Percentiles rank a stretch among this genome's conserved stretches.
These are phyloP conservation scores for Cavia porcellus DNA, from an alignment of 2,113 vertebrate genomes.

Conservation along the genomic window DNA sequence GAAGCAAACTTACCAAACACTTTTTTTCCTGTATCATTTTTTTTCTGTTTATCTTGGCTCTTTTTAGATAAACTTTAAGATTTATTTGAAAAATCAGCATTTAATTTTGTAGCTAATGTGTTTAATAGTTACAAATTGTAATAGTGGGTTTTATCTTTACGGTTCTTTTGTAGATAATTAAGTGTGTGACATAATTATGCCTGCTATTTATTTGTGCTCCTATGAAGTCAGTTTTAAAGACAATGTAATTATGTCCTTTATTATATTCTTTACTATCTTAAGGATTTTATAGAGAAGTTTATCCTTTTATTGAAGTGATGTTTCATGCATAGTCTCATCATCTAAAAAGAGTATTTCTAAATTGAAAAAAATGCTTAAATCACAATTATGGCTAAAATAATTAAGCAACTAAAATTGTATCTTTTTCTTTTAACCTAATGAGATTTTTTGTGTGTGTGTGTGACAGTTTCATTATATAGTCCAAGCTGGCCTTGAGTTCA, in stretches of 20 bases:
- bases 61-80: not conserved
- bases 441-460: not conserved
- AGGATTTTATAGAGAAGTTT: slow-evolving; percentile 45
- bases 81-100: not conserved
- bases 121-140: slow-evolving; percentile 58
- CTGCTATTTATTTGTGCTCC: not conserved
- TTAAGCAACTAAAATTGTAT: not conserved
- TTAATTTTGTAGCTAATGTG: slow-evolving; percentile 62
- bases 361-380: not conserved
- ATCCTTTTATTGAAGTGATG: slow-evolving; percentile 4
- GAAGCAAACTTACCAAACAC: not conserved
- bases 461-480: not conserved
- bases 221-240: slow-evolving; percentile 58
- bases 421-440: not conserved
- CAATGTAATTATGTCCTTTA: slow-evolving; percentile 22
- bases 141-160: slow-evolving; percentile 34
- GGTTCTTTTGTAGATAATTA: not conserved
- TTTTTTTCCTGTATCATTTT: slow-evolving; percentile 16
- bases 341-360: slow-evolving; percentile 27
- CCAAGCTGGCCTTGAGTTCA: not conserved
- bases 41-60: not conserved
- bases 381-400: slow-evolving; percentile 18
- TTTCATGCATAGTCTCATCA: not conserved
- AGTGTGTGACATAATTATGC: not conserved
- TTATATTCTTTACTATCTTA: slow-evolving; percentile 20